phyloP scores from a whole-genome alignment of 2,888 invertebrate species.

The Nemapogon koenigi region DNA sequence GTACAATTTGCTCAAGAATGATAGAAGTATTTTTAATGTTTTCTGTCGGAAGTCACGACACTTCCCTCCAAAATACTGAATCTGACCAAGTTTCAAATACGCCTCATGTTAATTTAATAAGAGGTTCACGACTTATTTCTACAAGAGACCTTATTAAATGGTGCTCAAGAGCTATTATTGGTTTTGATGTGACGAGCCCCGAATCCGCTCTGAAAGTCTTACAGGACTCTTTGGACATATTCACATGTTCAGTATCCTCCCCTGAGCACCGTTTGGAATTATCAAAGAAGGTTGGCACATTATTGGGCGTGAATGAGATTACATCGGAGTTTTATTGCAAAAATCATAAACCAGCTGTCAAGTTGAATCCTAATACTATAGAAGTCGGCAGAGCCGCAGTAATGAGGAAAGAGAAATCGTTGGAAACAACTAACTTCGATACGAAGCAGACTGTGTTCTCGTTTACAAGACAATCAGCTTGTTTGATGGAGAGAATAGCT shows the following conservation, averaged over 20 bases:
- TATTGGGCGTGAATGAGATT: conserved; percentile 81
- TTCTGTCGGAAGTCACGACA: conserved; percentile 72
- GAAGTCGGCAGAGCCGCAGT: conserved; percentile 75
- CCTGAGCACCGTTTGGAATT: conserved; percentile 69
- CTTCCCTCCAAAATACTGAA: conserved; percentile 45
- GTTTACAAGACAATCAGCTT: conserved; percentile 81
- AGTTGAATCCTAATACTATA: conserved; percentile 61
- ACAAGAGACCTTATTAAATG: conserved; percentile 92
- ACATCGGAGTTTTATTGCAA: conserved; percentile 83
- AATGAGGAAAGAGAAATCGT: conserved; percentile 39
- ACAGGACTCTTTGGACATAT: conserved; percentile 91
- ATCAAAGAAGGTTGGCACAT: conserved; percentile 77
- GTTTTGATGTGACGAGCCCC: conserved; percentile 76
- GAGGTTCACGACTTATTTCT: conserved; percentile 72
- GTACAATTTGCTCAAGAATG: conserved; percentile 77
- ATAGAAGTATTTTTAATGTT: conserved; percentile 85
- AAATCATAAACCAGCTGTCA: conserved; percentile 79
- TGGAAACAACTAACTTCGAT: conserved; percentile 41
- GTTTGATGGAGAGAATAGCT: conserved; percentile 86
- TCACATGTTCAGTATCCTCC: conserved; percentile 80
- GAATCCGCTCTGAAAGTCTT: conserved; percentile 74
- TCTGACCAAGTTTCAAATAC: conserved; percentile 20
- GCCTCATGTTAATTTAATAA: conserved; percentile 30
- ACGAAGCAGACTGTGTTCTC: conserved; percentile 71
- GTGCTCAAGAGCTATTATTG: conserved; percentile 79